phyloP scores from a whole-genome alignment of 2,888 invertebrate genomes.

The Watsonalla binaria region DNA sequence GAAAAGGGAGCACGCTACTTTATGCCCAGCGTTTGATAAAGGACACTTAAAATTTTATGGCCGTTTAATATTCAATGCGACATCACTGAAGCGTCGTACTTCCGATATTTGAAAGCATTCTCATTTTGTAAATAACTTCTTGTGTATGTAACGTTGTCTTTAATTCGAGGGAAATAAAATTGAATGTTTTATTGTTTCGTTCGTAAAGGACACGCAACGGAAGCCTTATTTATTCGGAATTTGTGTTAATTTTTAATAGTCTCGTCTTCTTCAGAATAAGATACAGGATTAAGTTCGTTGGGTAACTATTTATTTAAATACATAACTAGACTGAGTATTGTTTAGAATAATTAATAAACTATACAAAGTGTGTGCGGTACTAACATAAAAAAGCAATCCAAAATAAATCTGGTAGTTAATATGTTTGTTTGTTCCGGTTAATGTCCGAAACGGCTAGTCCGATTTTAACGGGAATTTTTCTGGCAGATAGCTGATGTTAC shows the following conservation, averaged over 20 bases:
- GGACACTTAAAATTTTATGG: slow-evolving; percentile 2
- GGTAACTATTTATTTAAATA: neutral
- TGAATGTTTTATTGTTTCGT: neutral
- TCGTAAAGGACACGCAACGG: neutral
- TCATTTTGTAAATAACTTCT: neutral
- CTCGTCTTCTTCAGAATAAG: neutral
- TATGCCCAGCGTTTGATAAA: slow-evolving; percentile 2
- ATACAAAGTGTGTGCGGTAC: too few species aligned
- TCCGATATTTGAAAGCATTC: slow-evolving; percentile 1
- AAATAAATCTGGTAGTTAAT: too few species aligned
- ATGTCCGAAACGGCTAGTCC: too few species aligned
- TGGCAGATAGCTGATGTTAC: too few species aligned
- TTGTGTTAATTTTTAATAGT: neutral
- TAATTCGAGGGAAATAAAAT: neutral
- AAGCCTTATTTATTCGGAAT: neutral
- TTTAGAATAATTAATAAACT: too few species aligned
- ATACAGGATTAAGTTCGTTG: neutral
- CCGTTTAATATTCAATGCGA: slow-evolving; percentile 1
- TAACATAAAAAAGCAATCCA: too few species aligned
- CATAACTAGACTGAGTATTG: too few species aligned
- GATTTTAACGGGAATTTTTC: too few species aligned
- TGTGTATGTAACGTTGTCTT: neutral
- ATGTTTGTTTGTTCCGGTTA: too few species aligned
- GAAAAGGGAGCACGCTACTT: slow-evolving; percentile 1
- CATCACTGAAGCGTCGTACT: neutral